Percentiles rank a stretch among this genome's conserved stretches.
These are phyloP conservation scores for Thamnaconus septentrionalis DNA, from an alignment of 2,113 vertebrate genomes.

Conservation along the genomic window DNA sequence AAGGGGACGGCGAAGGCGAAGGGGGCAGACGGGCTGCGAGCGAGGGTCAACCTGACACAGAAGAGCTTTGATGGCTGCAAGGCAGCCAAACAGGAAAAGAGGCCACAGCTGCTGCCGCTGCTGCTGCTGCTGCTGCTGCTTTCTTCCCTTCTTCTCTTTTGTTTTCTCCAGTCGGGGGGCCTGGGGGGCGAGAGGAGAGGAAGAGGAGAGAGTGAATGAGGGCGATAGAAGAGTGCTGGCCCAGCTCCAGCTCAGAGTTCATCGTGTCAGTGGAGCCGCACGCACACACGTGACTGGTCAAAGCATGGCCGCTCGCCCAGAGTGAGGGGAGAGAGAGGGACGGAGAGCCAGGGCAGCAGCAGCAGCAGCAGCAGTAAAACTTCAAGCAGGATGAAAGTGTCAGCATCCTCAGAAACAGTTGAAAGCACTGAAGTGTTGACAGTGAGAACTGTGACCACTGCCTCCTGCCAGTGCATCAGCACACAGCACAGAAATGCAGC, in stretches of 20 bases:
- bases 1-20: constrained; percentile 3
- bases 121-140: too few relatives aligned
- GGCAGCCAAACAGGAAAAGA: neutral
- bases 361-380: neutral
- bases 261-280: constrained; percentile 59
- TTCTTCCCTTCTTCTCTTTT: neutral
- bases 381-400: too few relatives aligned
- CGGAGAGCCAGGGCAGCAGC: neutral
- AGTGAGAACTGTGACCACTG: too few relatives aligned
- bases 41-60: constrained; percentile 37
- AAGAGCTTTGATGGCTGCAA: constrained; percentile 34
- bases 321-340: constrained; percentile 21
- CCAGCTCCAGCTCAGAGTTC: constrained; percentile 58
- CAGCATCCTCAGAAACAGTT: too few relatives aligned
- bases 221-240: constrained; percentile 29
- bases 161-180: too few relatives aligned
- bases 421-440: too few relatives aligned
- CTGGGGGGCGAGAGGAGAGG: neutral
- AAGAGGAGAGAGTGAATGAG: constrained; percentile 27
- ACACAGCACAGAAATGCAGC: too few relatives aligned
- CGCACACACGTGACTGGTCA: constrained; percentile 48
- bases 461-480: too few relatives aligned
- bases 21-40: constrained; percentile 15
- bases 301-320: constrained; percentile 38
- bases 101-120: neutral